Percentiles rank a stretch among this genome's conserved stretches.
Conservation (phyloP, 2,888 invertebrate genomes). For the Selenia dentaria region DNA sequence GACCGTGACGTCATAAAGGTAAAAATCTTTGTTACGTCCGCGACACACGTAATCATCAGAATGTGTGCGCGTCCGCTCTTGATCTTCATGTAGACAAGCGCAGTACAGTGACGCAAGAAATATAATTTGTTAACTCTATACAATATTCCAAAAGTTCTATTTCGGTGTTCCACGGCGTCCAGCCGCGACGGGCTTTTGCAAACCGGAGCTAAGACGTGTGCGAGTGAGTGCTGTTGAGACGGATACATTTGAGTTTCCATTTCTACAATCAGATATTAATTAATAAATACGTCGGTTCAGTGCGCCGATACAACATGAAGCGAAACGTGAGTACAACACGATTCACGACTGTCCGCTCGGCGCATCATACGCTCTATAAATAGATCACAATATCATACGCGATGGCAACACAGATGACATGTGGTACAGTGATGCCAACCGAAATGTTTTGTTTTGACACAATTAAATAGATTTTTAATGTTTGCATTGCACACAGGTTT, state of each 20-base stretch:
- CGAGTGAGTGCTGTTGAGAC: conserved; percentile 60
- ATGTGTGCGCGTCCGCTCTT: conserved; percentile 55
- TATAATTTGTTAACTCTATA: conserved; percentile 79
- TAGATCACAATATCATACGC: conserved; percentile 44
- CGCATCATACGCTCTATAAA: conserved; percentile 43
- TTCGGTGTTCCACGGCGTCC: conserved; percentile 71
- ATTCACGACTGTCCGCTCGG: conserved; percentile 21
- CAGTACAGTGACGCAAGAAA: conserved; percentile 72
- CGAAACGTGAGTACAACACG: conserved; percentile 74
- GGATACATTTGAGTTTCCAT: conserved; percentile 54
- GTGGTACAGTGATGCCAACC: conserved; percentile 52
- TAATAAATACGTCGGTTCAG: conserved; percentile 29
- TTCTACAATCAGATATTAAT: conserved; percentile 39
- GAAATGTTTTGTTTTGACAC: conserved; percentile 61
- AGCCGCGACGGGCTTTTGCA: conserved; percentile 61
- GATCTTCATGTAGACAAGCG: conserved; percentile 70
- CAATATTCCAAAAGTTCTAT: conserved; percentile 83
- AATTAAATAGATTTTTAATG: conserved; percentile 32
- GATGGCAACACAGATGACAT: conserved; percentile 49
- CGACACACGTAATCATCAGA: conserved; percentile 25
- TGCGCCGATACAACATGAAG: conserved; percentile 66
- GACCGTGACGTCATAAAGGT: conserved; percentile 12
- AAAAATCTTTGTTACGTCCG: conserved; percentile 10
- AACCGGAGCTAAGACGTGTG: conserved; percentile 61
- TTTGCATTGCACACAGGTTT: conserved; percentile 20